These are phyloP conservation scores for Gallinago media DNA, from an alignment of 2,113 vertebrate genomes.

Conservation along the genomic window DNA sequence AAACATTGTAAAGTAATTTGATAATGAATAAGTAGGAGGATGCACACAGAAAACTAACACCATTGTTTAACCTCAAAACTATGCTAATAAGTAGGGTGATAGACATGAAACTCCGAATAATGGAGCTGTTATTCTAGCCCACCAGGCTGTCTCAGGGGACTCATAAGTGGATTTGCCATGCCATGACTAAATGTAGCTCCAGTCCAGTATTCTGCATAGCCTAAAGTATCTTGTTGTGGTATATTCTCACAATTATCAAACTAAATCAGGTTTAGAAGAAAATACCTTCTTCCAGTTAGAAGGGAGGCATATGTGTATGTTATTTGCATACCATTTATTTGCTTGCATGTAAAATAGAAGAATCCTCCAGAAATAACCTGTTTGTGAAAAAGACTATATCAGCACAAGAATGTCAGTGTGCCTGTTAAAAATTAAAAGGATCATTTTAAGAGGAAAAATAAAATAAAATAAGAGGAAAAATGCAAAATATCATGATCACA, in stretches of 20 bases:
- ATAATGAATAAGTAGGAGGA: conserved; percentile 55
- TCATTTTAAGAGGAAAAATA: neutral
- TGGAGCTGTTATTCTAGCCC: conserved; percentile 65
- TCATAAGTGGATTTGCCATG: conserved; percentile 44
- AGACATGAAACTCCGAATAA: conserved; percentile 52
- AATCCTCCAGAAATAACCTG: neutral
- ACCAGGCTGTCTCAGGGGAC: conserved; percentile 52
- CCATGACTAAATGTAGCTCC: conserved; percentile 36
- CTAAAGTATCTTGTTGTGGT: conserved; percentile 46
- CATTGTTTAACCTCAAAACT: conserved; percentile 70
- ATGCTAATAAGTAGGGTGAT: conserved; percentile 59
- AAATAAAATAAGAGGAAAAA: neutral
- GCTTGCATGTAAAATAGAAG: conserved; percentile 1
- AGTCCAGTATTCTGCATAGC: neutral
- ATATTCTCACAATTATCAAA: conserved; percentile 42
- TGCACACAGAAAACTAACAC: conserved; percentile 52
- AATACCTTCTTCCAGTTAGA: conserved; percentile 26
- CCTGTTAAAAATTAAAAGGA: neutral
- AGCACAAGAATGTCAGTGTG: neutral
- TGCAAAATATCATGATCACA: neutral
- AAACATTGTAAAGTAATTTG: conserved; percentile 63
- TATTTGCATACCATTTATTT: conserved; percentile 32
- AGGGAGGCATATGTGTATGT: neutral
- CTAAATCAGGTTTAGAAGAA: conserved; percentile 49
- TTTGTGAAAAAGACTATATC: neutral